Evolutionary conservation across 2,797 vertebrate genomes (phyloP).

Genomic region (Meda fulgida): DNA sequence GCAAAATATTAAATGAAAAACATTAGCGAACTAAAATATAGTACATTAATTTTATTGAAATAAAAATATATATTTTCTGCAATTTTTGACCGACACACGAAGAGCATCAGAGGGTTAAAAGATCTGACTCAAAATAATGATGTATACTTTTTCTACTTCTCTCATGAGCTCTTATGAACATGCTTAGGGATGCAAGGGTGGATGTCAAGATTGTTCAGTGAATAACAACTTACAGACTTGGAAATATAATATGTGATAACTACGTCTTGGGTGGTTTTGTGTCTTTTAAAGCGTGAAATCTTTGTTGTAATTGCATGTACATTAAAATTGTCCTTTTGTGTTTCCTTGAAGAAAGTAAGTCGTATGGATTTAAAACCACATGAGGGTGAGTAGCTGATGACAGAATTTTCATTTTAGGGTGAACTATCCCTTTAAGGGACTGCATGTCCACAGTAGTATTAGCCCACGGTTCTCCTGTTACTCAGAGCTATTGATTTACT

Average conservation of each 20-base stretch:
- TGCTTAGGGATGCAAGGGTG: background rate
- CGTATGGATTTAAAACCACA: background rate
- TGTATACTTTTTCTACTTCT: background rate
- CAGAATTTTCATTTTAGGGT: background rate
- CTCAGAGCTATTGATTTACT: constrained; percentile 21
- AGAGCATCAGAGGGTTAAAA: background rate
- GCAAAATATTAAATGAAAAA: too few relatives aligned
- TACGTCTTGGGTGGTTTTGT: background rate
- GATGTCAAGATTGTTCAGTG: background rate
- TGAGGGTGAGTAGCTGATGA: background rate
- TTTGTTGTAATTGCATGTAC: background rate
- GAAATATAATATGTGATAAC: background rate
- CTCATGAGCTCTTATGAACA: background rate
- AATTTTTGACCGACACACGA: too few relatives aligned
- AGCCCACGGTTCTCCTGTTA: constrained; percentile 23
- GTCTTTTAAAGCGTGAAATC: background rate
- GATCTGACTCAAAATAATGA: background rate
- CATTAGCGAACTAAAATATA: too few relatives aligned
- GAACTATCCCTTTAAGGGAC: background rate
- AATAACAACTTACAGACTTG: background rate
- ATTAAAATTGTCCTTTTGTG: background rate
- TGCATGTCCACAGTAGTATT: background rate
- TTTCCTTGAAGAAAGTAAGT: background rate
- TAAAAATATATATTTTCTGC: too few relatives aligned
- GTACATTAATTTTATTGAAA: too few relatives aligned